These are phyloP conservation scores for Xiphias gladius DNA, from an alignment of 2,113 vertebrate genomes.

Conservation along the genomic window DNA sequence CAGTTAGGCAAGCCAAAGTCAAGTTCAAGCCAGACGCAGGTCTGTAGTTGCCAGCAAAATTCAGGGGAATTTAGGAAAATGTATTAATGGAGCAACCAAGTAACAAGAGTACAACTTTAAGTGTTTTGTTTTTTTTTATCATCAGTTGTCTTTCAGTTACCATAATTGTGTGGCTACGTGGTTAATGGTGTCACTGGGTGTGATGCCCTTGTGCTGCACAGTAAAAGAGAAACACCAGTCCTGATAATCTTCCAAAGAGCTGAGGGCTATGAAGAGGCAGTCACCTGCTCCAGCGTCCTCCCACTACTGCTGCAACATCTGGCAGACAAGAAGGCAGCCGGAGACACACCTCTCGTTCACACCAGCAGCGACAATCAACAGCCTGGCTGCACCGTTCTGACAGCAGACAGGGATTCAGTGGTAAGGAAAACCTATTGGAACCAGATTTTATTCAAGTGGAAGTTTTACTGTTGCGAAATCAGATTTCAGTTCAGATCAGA, in stretches of 20 bases:
- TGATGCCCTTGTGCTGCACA: not conserved
- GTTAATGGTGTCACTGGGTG: slow-evolving; percentile 33
- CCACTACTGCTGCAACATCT: slow-evolving; percentile 33
- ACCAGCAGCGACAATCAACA: not conserved
- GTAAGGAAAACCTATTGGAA: slow-evolving; percentile 10
- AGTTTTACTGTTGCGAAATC: not conserved
- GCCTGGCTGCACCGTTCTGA: not conserved
- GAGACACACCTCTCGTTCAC: not conserved
- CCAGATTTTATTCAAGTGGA: not conserved
- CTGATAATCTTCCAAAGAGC: not conserved
- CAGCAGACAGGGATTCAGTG: not conserved
- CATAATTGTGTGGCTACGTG: not conserved
- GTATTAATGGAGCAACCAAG: not conserved
- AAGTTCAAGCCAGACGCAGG: not conserved
- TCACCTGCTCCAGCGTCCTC: slow-evolving; percentile 40
- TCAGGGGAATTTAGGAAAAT: not conserved
- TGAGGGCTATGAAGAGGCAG: slow-evolving; percentile 14
- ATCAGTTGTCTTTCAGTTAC: not conserved
- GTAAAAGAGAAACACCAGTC: not conserved
- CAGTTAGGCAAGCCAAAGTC: not conserved
- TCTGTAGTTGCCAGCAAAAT: not conserved
- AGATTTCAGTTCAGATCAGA: no score
- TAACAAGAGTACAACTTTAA: not conserved
- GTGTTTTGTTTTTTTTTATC: not conserved
- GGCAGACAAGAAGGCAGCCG: slow-evolving; percentile 11